Conservation (phyloP, 2,888 invertebrate genomes). For the Abrostola triplasia region DNA sequence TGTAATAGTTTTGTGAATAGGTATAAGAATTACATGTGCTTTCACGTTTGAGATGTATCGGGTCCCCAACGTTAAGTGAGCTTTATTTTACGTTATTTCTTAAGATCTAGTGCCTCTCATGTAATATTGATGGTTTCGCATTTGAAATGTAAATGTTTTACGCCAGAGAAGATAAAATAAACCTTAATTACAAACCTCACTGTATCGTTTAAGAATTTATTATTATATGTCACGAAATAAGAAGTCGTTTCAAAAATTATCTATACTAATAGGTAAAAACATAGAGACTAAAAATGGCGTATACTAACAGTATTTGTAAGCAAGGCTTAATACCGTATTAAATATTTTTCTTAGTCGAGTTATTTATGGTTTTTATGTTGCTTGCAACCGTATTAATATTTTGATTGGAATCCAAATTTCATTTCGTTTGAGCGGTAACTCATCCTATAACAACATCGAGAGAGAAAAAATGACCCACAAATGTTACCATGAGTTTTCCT, state of each 20-base stretch:
- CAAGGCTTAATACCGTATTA: no score
- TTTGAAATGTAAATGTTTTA: constrained; percentile 41
- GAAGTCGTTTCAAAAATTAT: constrained; percentile 30
- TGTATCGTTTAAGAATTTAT: constrained; percentile 1
- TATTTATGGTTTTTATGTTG: constrained; percentile 6
- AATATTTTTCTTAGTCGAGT: constrained; percentile 3
- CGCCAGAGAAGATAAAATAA: constrained; percentile 43
- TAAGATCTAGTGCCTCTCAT: constrained; percentile 38
- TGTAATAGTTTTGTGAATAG: constrained; percentile 45
- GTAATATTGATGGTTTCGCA: constrained; percentile 42
- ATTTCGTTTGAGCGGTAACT: constrained; percentile 24
- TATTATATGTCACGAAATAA: no score
- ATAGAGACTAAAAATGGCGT: not conserved
- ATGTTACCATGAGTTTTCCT: constrained; percentile 22
- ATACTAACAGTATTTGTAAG: not conserved
- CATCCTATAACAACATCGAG: constrained; percentile 35
- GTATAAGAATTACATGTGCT: constrained; percentile 32
- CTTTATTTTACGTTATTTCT: constrained; percentile 35
- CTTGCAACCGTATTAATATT: constrained; percentile 28
- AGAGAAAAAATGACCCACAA: constrained; percentile 33
- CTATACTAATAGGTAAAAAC: constrained; percentile 36
- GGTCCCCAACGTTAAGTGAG: constrained; percentile 27
- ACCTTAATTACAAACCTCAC: constrained; percentile 36
- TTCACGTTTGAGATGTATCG: constrained; percentile 44
- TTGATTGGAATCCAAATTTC: constrained; percentile 28